A percentile compares a stretch with the other conserved stretches of the same genome.
These are phyloP conservation scores for Oxyura jamaicensis DNA, from an alignment of 2,113 vertebrate genomes.

Conservation along the genomic window DNA sequence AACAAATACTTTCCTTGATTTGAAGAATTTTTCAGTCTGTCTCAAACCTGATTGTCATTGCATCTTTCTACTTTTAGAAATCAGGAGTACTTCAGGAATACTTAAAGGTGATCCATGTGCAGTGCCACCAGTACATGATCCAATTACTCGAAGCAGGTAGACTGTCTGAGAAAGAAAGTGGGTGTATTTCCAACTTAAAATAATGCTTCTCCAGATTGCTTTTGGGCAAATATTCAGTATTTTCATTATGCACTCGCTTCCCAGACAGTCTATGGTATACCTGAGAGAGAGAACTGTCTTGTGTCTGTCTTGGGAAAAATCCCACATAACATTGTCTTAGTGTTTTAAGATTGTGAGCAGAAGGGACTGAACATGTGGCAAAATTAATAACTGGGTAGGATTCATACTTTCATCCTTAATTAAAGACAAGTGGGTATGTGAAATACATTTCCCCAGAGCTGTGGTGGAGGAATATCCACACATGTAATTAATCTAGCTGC, in stretches of 20 bases:
- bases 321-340: background rate
- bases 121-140: background rate
- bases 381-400: slow-evolving; percentile 16
- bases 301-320: background rate
- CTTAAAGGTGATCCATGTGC: background rate
- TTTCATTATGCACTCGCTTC: background rate
- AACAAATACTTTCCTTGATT: background rate
- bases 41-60: background rate
- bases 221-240: background rate
- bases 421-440: slow-evolving; percentile 40
- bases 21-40: background rate
- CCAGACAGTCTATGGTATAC: background rate
- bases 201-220: background rate
- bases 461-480: slow-evolving; percentile 6
- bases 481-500: slow-evolving; percentile 43
- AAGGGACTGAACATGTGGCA: slow-evolving; percentile 19
- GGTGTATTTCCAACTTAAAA: background rate
- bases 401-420: slow-evolving; percentile 38
- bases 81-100: background rate
- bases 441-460: slow-evolving; percentile 29
- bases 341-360: background rate
- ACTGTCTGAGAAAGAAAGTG: background rate
- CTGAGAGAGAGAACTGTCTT: background rate
- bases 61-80: background rate
- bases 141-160: background rate